Evolutionary conservation across 2,797 vertebrate species (phyloP), one percentile per base, ranked within the genome.

Genomic region (Menidia menidia): DNA sequence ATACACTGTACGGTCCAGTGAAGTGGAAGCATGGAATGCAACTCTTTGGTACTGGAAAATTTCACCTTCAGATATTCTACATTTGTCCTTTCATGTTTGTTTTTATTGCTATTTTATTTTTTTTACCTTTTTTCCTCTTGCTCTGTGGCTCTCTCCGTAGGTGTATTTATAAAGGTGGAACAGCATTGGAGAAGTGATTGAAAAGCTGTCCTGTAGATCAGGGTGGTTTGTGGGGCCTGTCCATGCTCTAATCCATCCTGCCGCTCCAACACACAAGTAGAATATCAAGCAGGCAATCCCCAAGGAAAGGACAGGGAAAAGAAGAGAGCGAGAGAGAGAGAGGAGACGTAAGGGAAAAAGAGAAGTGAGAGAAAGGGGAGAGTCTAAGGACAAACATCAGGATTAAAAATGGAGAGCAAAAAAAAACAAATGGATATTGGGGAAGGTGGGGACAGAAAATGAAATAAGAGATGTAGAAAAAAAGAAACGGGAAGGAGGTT

Each of bases 261-360:
- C 93, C 76, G 90, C 90, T 87, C 88, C 64, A 56, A 77, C 82
- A 92, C 90, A 87, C 87, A 90, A 90, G 92, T 91, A 85, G 89
- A 96, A 96, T 95, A 93, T 93, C 95, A 96, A 98, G 93, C 93
- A 94, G 91, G 89, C 93, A 89, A 92, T 91, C 91, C 89, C 92
- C 15, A 73, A 87, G 94, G 94, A 94, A 92, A 92, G 88, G 84
- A 90, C 84, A 66, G 61, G 71, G 73, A 66, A 80, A 75, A 63
- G 73, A 73, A 80, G 75, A 77, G 61, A 61, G 60, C 54, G 64
- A 53, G 77, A 65, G 54, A 54, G 53, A 53, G 60, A 68, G 56
- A 67, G 56, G 51, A 73, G 52, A 75, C 41, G 51, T 16, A 62
- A 43, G 68, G 56, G 32, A 25, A 81, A 72, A 61, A 75, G 63